These are phyloP conservation scores for Agrotis exclamationis DNA, from an alignment of 2,888 invertebrate species.

Conservation along the genomic window DNA sequence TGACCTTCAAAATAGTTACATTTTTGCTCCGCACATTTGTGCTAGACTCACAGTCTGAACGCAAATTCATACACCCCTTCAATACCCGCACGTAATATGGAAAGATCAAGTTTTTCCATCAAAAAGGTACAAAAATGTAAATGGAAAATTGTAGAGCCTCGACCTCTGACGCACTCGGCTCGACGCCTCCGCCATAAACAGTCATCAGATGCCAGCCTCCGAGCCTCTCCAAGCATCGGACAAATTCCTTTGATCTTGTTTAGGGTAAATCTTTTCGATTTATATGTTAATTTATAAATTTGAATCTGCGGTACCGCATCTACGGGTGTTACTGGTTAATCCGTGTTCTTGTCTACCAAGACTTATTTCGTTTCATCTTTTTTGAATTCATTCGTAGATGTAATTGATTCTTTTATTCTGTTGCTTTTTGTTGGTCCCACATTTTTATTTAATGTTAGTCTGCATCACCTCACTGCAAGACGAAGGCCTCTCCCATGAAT, in stretches of 20 bases:
- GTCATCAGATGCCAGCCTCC: slow-evolving; percentile 81
- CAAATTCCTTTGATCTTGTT: slow-evolving; percentile 90
- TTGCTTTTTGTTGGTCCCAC: slow-evolving; percentile 34
- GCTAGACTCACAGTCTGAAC: slow-evolving; percentile 25
- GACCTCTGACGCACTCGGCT: slow-evolving; percentile 70
- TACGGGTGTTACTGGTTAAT: slow-evolving; percentile 83
- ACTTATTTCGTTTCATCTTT: slow-evolving; percentile 75
- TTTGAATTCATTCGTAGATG: slow-evolving; percentile 61
- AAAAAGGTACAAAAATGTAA: slow-evolving; percentile 78
- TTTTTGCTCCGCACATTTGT: not conserved
- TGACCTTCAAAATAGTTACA: too few species aligned
- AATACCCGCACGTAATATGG: slow-evolving; percentile 58
- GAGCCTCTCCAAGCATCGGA: slow-evolving; percentile 80
- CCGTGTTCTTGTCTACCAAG: slow-evolving; percentile 76
- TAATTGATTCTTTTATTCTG: slow-evolving; percentile 67
- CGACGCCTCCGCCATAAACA: slow-evolving; percentile 80
- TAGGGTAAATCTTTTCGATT: slow-evolving; percentile 90
- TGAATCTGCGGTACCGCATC: slow-evolving; percentile 83
- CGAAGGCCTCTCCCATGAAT: too few species aligned
- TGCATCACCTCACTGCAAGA: too few species aligned
- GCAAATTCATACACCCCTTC: slow-evolving; percentile 47
- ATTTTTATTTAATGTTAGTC: slow-evolving; percentile 9
- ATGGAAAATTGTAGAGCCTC: slow-evolving; percentile 73
- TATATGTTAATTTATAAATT: slow-evolving; percentile 90
- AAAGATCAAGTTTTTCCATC: slow-evolving; percentile 71